Conservation (phyloP, 2,888 invertebrate species). For the Noctua fimbriata region DNA sequence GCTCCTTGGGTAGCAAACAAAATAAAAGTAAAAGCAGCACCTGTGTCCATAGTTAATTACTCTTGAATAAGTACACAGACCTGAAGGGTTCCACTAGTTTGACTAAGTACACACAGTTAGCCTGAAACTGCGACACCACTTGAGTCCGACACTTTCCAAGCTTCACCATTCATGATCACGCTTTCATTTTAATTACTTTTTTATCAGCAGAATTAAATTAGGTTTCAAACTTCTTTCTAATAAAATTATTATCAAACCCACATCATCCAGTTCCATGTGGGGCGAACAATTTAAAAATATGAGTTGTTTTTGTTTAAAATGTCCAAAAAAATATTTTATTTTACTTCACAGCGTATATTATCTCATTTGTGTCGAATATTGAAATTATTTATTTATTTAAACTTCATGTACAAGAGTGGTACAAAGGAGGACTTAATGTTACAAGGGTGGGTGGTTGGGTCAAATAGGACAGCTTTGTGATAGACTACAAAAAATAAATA, state of each 20-base stretch:
- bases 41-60: constrained; percentile 7
- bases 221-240: constrained; percentile 4
- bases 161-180: background rate
- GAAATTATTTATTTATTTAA: no score
- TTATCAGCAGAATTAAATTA: constrained; percentile 2
- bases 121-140: constrained; percentile 8
- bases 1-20: constrained; percentile 6
- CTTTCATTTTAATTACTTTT: constrained; percentile 10
- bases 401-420: no score
- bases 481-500: no score
- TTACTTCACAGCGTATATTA: constrained; percentile 5
- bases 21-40: background rate
- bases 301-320: constrained; percentile 5
- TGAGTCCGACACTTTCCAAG: background rate
- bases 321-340: constrained; percentile 2
- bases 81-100: background rate
- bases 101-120: background rate
- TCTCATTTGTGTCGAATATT: constrained; percentile 2
- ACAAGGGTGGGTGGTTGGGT: no score
- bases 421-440: no score
- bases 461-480: no score
- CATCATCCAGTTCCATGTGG: constrained; percentile 8
- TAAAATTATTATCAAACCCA: constrained; percentile 20
- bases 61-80: constrained; percentile 10
- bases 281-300: constrained; percentile 1